Evolutionary conservation across 2,888 invertebrate genomes (phyloP).

Genomic region (Pseudanteris insignis): DNA sequence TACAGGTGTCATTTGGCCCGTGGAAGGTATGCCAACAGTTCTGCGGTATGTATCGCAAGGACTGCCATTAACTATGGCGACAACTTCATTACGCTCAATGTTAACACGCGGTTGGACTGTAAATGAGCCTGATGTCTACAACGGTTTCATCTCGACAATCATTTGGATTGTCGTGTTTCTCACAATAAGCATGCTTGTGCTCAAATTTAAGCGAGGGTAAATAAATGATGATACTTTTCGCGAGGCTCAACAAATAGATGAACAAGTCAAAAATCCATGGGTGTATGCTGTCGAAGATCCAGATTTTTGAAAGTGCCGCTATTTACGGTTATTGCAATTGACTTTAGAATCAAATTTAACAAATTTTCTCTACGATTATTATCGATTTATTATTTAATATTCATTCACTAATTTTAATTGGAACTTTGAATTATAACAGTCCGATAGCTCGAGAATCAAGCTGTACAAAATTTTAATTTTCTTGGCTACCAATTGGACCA

Average conservation of each 20-base stretch:
- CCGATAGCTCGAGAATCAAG: no score
- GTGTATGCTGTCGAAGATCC: background rate
- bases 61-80: slow-evolving; percentile 90
- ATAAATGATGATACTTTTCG: background rate
- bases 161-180: slow-evolving; percentile 87
- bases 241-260: slow-evolving; percentile 9
- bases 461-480: no score
- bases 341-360: no score
- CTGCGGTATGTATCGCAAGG: slow-evolving; percentile 84
- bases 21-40: slow-evolving; percentile 91
- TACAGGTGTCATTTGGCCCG: slow-evolving; percentile 92
- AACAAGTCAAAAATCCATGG: no score
- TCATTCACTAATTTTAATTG: no score
- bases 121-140: slow-evolving; percentile 82
- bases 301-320: background rate
- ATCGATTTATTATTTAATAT: no score
- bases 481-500: no score
- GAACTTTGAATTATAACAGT: no score
- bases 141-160: slow-evolving; percentile 86
- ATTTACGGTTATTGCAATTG: background rate
- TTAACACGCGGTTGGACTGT: slow-evolving; percentile 89
- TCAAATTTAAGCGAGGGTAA: slow-evolving; percentile 84
- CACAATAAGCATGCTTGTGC: slow-evolving; percentile 80
- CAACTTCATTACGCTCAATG: slow-evolving; percentile 87
- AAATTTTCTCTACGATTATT: no score